phyloP scores from a whole-genome alignment of 37 sponge, comb jelly and placozoan genomes.

The Amphimedon queenslandica region DNA sequence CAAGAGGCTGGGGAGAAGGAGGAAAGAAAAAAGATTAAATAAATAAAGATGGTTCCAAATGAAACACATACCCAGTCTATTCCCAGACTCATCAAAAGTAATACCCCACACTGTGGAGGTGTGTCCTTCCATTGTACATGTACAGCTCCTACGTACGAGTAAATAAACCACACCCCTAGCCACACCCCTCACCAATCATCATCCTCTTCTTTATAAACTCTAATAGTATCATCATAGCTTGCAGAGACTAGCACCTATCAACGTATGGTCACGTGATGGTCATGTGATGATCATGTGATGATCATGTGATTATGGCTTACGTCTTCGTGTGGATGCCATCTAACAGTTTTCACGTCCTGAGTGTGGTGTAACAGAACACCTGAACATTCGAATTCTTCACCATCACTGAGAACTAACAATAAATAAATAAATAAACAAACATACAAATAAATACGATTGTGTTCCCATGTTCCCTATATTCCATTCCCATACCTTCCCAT shows the following conservation, averaged over 20 bases:
- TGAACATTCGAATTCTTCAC: constrained; percentile 93
- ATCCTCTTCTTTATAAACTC: constrained; percentile 87
- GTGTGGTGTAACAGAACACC: constrained; percentile 88
- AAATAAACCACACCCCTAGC: too few species aligned
- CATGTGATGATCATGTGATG: not conserved
- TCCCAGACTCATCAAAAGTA: constrained; percentile 73
- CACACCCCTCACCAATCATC: constrained; percentile 85
- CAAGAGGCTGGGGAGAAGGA: constrained; percentile 74
- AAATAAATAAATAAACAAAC: too few species aligned
- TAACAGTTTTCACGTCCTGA: constrained; percentile 93
- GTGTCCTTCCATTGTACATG: constrained; percentile 88
- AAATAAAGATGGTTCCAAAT: too few species aligned
- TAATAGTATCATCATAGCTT: constrained; percentile 94
- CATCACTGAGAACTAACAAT: constrained; percentile 70
- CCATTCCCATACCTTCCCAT: constrained; percentile 76
- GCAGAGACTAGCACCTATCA: constrained; percentile 79
- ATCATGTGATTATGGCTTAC: constrained; percentile 24
- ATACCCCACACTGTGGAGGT: constrained; percentile 93
- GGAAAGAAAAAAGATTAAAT: too few species aligned
- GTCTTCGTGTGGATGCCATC: constrained; percentile 88
- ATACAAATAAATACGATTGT: too few species aligned
- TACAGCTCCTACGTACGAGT: too few species aligned
- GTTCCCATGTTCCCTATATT: too few species aligned
- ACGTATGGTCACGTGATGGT: too few species aligned
- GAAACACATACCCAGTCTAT: constrained; percentile 56